Conservation (phyloP, 2,888 invertebrate genomes). For the Stictocephala bisonia region DNA sequence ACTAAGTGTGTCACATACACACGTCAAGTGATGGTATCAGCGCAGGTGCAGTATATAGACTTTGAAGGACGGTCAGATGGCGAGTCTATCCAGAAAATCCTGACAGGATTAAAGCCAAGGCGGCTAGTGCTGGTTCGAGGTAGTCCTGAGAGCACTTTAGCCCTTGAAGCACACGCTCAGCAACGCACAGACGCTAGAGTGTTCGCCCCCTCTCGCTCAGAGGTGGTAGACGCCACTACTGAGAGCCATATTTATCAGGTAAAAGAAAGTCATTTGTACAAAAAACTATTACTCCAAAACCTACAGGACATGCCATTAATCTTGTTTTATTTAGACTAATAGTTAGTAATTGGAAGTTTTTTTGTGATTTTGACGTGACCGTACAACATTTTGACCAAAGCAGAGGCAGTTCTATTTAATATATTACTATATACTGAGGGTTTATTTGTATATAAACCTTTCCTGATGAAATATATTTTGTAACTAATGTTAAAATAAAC, state of each 20-base stretch:
- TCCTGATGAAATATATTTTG: too few relatives aligned
- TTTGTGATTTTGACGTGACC: too few relatives aligned
- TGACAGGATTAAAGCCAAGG: slow-evolving; percentile 83
- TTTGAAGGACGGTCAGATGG: slow-evolving; percentile 95
- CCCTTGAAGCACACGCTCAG: slow-evolving; percentile 75
- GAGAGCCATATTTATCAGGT: slow-evolving; percentile 99
- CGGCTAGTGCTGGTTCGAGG: slow-evolving; percentile 85
- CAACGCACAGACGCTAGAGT: slow-evolving; percentile 78
- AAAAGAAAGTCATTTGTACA: too few relatives aligned
- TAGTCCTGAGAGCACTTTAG: slow-evolving; percentile 73
- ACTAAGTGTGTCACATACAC: slow-evolving; percentile 87
- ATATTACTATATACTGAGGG: too few relatives aligned
- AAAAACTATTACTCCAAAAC: too few relatives aligned
- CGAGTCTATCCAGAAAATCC: slow-evolving; percentile 83
- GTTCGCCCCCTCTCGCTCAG: slow-evolving; percentile 84
- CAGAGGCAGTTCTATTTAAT: too few relatives aligned
- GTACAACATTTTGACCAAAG: too few relatives aligned
- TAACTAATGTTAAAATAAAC: too few relatives aligned
- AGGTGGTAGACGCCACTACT: slow-evolving; percentile 94
- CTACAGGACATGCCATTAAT: too few relatives aligned
- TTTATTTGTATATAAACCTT: too few relatives aligned
- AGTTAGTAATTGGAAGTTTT: too few relatives aligned
- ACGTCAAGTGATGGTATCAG: slow-evolving; percentile 82
- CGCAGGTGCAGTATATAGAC: slow-evolving; percentile 93
- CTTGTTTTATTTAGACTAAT: too few relatives aligned